phyloP scores from a whole-genome alignment of 2,113 vertebrate genomes.

The Euleptes europaea region DNA sequence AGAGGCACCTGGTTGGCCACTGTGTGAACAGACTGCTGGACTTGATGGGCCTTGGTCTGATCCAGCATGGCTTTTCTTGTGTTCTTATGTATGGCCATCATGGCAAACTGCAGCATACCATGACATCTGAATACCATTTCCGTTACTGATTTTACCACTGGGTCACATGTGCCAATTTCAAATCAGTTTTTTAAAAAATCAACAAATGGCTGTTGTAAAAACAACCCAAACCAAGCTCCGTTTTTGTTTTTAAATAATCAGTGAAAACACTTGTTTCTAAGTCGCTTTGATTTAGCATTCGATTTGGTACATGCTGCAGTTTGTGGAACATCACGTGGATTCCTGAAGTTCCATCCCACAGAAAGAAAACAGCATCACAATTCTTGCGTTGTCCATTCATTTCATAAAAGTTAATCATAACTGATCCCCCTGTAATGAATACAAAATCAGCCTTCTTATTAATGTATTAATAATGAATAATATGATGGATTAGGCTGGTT shows the following conservation, averaged over 20 bases:
- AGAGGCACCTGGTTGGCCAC: no score
- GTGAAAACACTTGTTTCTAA: not conserved
- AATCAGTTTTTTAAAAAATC: not conserved
- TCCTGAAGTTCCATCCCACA: not conserved
- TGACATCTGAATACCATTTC: no score
- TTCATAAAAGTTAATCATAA: conserved; percentile 49
- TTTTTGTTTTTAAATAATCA: not conserved
- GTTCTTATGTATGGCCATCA: no score
- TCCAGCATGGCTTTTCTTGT: no score
- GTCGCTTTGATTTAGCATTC: not conserved
- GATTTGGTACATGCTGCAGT: not conserved
- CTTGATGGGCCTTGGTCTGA: no score
- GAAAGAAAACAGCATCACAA: conserved; percentile 12
- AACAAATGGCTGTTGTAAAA: not conserved
- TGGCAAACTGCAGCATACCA: no score
- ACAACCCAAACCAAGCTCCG: not conserved
- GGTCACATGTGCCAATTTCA: not conserved
- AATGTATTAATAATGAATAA: conserved; percentile 62
- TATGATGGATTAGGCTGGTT: conserved; percentile 48
- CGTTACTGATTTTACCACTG: not conserved
- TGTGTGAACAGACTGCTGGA: no score
- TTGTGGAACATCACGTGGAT: not conserved
- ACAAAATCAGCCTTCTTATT: conserved; percentile 42
- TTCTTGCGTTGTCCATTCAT: conserved; percentile 8
- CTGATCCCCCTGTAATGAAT: conserved; percentile 47